Evolutionary conservation across 2,113 vertebrate species (phyloP), one percentile per base, ranked within the genome.

Genomic region (Psilopsiagon aurifrons): DNA sequence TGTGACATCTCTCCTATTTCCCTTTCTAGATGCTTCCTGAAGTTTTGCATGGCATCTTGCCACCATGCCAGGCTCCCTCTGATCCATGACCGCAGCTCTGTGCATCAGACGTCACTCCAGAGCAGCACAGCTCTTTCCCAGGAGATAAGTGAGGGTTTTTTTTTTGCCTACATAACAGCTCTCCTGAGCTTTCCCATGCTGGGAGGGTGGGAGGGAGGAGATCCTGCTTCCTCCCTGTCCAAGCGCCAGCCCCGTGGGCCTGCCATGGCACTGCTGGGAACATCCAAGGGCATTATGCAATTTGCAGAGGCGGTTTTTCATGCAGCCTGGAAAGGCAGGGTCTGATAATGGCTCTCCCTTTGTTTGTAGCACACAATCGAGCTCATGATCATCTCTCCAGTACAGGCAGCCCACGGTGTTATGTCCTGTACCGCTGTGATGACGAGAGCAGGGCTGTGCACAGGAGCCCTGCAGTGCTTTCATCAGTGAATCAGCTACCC

Each of bases 161-260:
- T 81, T 57, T 91, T 93, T 94, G 83, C 95, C 95, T 92, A 90
- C 90, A 96, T 86, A 94, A 92, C 69, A 94, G 76, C 90, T 86
- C 90, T 90, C 76, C 88, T 90, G 92, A 90, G 95, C 73, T 93
- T 93, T 96, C 92, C 94, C 94, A 94, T 93, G 95, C 95, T 94
- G 60, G 49, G 64, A 75, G 64, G 84, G 90, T 6, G 66, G 85
- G 92, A 92, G 78, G 94, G 83, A 93, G 88, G 76, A 88, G 92
- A 92, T 94, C 83, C 5, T 9, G 88, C 88, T 93, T 93, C 88
- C 90, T 94, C 88, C 73, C 86, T 86, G 88, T 88, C 92, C 29
- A 0, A 94, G 79, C 2, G 27, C 75, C 90, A 95, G 90, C 55
- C 83, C 74, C 1, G 13, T 88, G 87, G 63, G 92, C 78, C 92